Evolutionary conservation across 2,797 vertebrate species (phyloP).

Genomic region (Lepidocolaptes lacrymiger): DNA sequence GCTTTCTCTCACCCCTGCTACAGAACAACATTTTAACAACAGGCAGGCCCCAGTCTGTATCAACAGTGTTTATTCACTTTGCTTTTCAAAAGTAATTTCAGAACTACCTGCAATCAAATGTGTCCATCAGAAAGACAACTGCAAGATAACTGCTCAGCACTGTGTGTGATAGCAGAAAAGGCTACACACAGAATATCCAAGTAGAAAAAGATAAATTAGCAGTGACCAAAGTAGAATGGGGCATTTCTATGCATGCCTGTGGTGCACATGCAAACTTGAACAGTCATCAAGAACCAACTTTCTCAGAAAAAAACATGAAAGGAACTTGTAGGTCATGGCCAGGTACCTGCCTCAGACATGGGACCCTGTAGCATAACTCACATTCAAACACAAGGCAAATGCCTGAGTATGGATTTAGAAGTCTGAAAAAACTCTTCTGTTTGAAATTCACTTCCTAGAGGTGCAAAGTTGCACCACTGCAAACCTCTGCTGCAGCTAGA

Average conservation of each 20-base stretch:
- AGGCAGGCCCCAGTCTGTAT: background rate
- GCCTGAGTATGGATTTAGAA: background rate
- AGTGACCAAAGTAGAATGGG: background rate
- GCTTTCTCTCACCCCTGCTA: background rate
- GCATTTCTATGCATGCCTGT: fast-evolving
- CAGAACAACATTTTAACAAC: background rate
- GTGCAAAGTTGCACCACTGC: background rate
- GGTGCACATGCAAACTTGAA: background rate
- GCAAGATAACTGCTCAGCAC: background rate
- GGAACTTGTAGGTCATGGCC: background rate
- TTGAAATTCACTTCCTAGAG: background rate
- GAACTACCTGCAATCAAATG: background rate
- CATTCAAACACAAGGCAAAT: background rate
- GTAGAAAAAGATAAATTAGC: background rate
- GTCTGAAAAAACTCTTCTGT: background rate
- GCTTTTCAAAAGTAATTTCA: background rate
- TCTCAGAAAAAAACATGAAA: background rate
- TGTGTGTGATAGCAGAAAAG: background rate
- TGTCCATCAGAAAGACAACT: background rate
- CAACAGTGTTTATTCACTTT: background rate
- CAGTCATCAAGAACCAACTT: background rate
- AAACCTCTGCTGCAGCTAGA: background rate
- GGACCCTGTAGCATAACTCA: fast-evolving
- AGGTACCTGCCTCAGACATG: fast-evolving
- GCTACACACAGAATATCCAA: background rate